Conservation (phyloP, 2,888 invertebrate species). For the Cantharis rufa region DNA sequence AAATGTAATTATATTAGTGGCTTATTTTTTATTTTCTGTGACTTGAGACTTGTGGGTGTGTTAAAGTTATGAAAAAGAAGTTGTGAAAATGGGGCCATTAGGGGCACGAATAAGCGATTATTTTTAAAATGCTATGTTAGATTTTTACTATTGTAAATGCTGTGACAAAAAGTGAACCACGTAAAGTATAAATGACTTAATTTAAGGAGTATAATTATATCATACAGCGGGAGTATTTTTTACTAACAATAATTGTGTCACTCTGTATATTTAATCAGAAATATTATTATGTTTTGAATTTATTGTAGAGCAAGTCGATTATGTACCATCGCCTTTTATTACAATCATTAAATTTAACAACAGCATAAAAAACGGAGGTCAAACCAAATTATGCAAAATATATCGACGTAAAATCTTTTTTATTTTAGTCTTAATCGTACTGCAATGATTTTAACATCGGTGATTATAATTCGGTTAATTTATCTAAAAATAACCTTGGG, state of each 20-base stretch:
- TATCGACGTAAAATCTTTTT: no score
- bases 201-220: slow-evolving; percentile 2
- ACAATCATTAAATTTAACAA: not conserved
- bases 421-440: no score
- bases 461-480: no score
- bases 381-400: no score
- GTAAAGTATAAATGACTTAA: slow-evolving; percentile 15
- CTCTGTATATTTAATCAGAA: not conserved
- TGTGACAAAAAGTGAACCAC: slow-evolving; percentile 22
- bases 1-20: not conserved
- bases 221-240: not conserved
- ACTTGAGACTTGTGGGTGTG: not conserved
- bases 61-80: slow-evolving; percentile 4
- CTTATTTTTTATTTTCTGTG: not conserved
- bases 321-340: not conserved
- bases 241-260: not conserved
- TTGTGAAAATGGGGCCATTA: slow-evolving; percentile 29
- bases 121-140: slow-evolving; percentile 7
- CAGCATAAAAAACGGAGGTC: no score
- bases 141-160: slow-evolving; percentile 14
- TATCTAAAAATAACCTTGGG: no score
- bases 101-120: slow-evolving; percentile 23
- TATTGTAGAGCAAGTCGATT: not conserved
- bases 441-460: no score
- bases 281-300: not conserved